Evolutionary conservation across 2,888 invertebrate species (phyloP).

Genomic region (Pachliopta kotzebuea): DNA sequence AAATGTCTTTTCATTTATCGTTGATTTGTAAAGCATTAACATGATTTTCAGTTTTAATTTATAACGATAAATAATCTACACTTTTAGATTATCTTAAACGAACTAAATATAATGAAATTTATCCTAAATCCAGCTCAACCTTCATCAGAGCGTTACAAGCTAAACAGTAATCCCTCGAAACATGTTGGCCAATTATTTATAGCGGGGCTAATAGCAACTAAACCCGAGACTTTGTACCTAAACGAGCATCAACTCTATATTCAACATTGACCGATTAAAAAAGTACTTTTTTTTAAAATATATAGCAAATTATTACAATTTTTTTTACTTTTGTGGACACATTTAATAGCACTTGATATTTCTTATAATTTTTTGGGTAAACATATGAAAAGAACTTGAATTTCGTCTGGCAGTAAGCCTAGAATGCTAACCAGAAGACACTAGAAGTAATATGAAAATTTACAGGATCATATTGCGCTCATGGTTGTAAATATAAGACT

Average conservation of each 20-base stretch:
- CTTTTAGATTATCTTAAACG: conserved; percentile 20
- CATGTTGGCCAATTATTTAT: conserved; percentile 74
- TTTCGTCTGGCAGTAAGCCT: too few species aligned
- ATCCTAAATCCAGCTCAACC: conserved; percentile 48
- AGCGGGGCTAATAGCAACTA: conserved; percentile 70
- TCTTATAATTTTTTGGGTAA: too few species aligned
- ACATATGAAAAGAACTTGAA: too few species aligned
- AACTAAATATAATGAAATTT: conserved; percentile 27
- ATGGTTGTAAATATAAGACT: too few species aligned
- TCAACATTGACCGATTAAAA: conserved; percentile 24
- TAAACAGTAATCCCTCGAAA: conserved; percentile 72
- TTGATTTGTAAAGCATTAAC: too few species aligned
- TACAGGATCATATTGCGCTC: too few species aligned
- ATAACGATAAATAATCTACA: conserved; percentile 2
- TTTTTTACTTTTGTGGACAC: too few species aligned
- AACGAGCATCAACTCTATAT: conserved; percentile 45
- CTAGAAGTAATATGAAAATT: too few species aligned
- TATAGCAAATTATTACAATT: not conserved
- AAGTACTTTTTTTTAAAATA: not conserved
- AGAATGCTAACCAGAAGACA: too few species aligned
- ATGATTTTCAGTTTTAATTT: not conserved
- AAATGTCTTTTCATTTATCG: too few species aligned
- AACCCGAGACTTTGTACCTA: conserved; percentile 53
- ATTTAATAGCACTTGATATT: too few species aligned
- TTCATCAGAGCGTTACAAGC: conserved; percentile 68